Base-by-base conservation (phyloP, 2,113 vertebrate species). In the Oxyruncus cristatus region DNA sequence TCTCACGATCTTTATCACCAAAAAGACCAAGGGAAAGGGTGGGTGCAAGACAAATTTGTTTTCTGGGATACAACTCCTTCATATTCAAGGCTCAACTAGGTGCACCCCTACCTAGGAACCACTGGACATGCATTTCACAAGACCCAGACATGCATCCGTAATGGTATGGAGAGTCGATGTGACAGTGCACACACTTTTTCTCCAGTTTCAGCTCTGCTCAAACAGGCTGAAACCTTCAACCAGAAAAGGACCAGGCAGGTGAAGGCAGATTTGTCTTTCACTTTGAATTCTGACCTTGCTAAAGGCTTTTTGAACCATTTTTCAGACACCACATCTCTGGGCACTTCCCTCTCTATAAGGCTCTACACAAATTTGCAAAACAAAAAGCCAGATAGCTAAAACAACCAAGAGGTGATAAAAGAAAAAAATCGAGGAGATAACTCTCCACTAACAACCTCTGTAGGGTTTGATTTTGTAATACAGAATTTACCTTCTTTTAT, bases 401-500 rank as follows among this genome's bases (percentile, higher is more conserved):
- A 86, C 71, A 87, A 85, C 74, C 59, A 39, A 70, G 41, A 73
- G 17, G 16, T 44, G 81, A 88, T 68, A 85, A 94, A 90, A 91
- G 49, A 70, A 91, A 67, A 91, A 87, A 50, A 28, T 33, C 5
- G 0, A 58, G 12, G 52, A 95, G 89, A 96, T 96, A 85, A 92
- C 65, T 23, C 47, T 27, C 42, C 52, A 58, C n/a, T 65, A 75
- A 80, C 85, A 84, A 79, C 39, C 70, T 87, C 66, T 90, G 71
- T 14, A 86, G 81, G 52, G 90, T 71, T 79, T 78, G 94, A 91
- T 93, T 94, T 91, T 91, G 62, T 85, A 95, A 96, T 53, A 44
- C 4, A 65, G 53, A 83, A 89, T 96, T 96, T 95, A 85, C 91
- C 85, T 94, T 93, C 49, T 85, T 89, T 94, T 91, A 95, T 81